phyloP scores from a whole-genome alignment of 1,140 invertebrate species.

The Olivierus martensii region DNA sequence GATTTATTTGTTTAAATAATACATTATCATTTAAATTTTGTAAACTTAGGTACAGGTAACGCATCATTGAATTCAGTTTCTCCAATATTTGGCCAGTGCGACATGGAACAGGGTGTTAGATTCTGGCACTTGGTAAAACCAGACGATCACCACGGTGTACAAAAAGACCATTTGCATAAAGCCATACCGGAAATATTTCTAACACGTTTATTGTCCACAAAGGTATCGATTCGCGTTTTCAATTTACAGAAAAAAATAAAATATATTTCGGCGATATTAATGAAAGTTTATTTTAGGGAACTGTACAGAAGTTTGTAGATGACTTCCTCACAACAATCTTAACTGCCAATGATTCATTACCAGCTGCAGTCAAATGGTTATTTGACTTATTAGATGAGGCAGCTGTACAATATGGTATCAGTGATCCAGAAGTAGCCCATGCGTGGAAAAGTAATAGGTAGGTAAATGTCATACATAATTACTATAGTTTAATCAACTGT shows the following conservation, averaged over 20 bases:
- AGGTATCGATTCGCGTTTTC: constrained; percentile 32
- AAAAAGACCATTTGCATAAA: constrained; percentile 36
- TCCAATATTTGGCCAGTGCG: constrained; percentile 10
- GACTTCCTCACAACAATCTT: constrained; percentile 83
- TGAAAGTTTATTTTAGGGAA: constrained; percentile 39
- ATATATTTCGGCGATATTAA: not conserved
- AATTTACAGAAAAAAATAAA: too few relatives aligned
- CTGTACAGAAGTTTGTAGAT: constrained; percentile 90
- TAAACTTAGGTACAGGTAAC: constrained; percentile 11
- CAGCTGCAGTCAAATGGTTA: constrained; percentile 85
- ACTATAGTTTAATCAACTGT: too few relatives aligned
- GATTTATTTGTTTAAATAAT: not conserved
- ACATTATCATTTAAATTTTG: not conserved
- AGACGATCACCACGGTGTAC: constrained; percentile 21
- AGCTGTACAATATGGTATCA: constrained; percentile 63
- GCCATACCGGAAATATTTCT: constrained; percentile 92
- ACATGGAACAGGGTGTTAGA: constrained; percentile 13
- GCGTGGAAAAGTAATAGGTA: constrained; percentile 87
- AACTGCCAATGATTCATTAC: constrained; percentile 60
- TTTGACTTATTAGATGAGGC: constrained; percentile 89
- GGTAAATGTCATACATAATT: not conserved
- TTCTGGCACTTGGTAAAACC: constrained; percentile 19
- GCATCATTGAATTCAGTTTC: constrained; percentile 12
- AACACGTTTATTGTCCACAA: constrained; percentile 78
- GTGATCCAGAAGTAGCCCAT: constrained; percentile 78